Evolutionary conservation across 2,113 vertebrate genomes (phyloP).

Genomic region (Callaeas wilsoni): DNA sequence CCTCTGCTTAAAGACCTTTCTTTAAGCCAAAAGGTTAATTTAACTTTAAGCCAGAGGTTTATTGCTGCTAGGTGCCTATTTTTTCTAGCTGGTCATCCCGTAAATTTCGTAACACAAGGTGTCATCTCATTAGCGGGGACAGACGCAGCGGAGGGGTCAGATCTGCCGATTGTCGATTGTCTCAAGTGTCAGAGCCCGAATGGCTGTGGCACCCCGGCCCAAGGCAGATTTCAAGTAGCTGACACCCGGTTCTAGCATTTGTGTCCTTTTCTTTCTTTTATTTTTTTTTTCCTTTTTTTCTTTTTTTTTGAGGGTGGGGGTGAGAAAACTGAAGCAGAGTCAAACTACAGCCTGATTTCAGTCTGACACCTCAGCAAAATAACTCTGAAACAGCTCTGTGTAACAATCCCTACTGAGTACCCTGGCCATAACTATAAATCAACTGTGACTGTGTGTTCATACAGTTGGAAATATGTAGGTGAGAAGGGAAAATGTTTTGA

Average conservation of each 20-base stretch:
- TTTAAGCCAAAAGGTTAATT: not conserved
- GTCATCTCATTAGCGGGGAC: conserved; percentile 35
- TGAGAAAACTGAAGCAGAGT: conserved; percentile 41
- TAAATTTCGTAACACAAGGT: conserved; percentile 41
- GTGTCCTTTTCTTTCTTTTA: no score
- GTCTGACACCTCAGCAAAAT: conserved; percentile 59
- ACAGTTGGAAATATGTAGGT: conserved; percentile 35
- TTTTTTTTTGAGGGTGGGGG: not conserved
- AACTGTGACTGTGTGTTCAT: not conserved
- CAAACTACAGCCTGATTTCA: conserved; percentile 36
- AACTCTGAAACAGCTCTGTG: conserved; percentile 43
- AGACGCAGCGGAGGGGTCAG: not conserved
- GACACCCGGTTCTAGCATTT: not conserved
- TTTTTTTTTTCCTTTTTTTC: no score
- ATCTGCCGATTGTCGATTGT: not conserved
- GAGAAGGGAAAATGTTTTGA: conserved; percentile 53
- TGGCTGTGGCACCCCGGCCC: not conserved
- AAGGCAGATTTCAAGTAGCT: not conserved
- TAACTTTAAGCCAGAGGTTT: not conserved
- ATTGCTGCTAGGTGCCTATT: not conserved
- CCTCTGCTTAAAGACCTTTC: not conserved
- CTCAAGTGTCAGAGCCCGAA: not conserved
- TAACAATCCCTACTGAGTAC: conserved; percentile 58
- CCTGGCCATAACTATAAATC: conserved; percentile 53
- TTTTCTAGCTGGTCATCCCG: not conserved